These are phyloP conservation scores for Pogona vitticeps DNA, from an alignment of 2,113 vertebrate genomes.

Conservation along the genomic window DNA sequence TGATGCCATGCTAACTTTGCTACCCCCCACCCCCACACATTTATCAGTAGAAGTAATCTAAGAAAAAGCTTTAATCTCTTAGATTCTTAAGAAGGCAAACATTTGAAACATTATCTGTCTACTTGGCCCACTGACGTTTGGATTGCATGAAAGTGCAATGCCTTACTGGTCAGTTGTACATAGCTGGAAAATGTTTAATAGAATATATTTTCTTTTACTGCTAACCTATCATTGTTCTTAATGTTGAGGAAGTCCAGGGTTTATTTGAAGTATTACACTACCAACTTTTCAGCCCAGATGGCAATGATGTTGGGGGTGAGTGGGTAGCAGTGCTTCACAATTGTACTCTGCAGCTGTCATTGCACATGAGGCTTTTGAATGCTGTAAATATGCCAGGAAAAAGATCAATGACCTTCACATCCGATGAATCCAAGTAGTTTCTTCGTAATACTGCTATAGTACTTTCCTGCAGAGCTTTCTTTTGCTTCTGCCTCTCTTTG, in stretches of 20 bases:
- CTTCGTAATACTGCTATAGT: not conserved
- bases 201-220: not conserved
- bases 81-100: constrained; percentile 1
- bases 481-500: not conserved
- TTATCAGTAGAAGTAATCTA: not conserved
- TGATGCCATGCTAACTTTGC: not conserved
- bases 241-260: not conserved
- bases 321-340: constrained; percentile 5
- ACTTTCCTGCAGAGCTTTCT: too few relatives aligned
- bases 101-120: constrained; percentile 1
- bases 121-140: not conserved
- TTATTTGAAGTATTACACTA: not conserved
- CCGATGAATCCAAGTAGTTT: not conserved
- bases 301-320: not conserved
- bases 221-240: not conserved
- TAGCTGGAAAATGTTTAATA: not conserved
- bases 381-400: fast-evolving
- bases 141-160: not conserved
- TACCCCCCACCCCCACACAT: not conserved
- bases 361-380: not conserved
- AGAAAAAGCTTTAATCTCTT: not conserved
- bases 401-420: not conserved
- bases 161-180: constrained; percentile 2
- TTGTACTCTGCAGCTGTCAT: not conserved
- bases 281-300: not conserved